Evolutionary conservation across 1,140 invertebrate species (phyloP).

Genomic region (Trichomalopsis sarcophagae): DNA sequence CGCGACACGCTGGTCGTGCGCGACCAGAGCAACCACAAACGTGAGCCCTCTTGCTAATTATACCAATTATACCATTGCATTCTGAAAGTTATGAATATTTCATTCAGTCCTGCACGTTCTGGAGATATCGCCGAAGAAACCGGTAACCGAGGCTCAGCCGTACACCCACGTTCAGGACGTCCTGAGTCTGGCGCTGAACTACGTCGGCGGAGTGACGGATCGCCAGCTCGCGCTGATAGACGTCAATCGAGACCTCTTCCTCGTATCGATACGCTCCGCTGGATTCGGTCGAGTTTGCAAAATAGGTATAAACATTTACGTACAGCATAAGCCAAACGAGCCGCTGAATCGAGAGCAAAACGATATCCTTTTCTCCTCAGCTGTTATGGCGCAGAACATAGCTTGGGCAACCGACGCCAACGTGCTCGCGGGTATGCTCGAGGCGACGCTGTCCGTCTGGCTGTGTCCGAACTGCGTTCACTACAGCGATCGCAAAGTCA

Average conservation of each 20-base stretch:
- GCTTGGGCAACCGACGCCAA: conserved; percentile 90
- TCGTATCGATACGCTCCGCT: conserved; percentile 82
- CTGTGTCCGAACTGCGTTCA: conserved; percentile 82
- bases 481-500: conserved; percentile 83
- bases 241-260: conserved; percentile 86
- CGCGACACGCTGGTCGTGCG: conserved; percentile 89
- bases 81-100: not conserved
- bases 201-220: conserved; percentile 82
- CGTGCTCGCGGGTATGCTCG: conserved; percentile 89
- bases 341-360: not conserved
- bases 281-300: conserved; percentile 82
- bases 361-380: conserved; percentile 70
- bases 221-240: conserved; percentile 88
- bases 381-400: conserved; percentile 86
- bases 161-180: conserved; percentile 78
- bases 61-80: not conserved
- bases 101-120: conserved; percentile 88
- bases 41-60: conserved; percentile 71
- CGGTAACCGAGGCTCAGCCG: conserved; percentile 80
- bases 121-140: conserved; percentile 84
- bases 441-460: conserved; percentile 89
- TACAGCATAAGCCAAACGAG: not conserved
- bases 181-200: conserved; percentile 84
- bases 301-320: conserved; percentile 77
- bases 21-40: conserved; percentile 87